Base-by-base conservation (phyloP, 2,113 vertebrate genomes). In the Machaerirhynchus nigripectus region DNA sequence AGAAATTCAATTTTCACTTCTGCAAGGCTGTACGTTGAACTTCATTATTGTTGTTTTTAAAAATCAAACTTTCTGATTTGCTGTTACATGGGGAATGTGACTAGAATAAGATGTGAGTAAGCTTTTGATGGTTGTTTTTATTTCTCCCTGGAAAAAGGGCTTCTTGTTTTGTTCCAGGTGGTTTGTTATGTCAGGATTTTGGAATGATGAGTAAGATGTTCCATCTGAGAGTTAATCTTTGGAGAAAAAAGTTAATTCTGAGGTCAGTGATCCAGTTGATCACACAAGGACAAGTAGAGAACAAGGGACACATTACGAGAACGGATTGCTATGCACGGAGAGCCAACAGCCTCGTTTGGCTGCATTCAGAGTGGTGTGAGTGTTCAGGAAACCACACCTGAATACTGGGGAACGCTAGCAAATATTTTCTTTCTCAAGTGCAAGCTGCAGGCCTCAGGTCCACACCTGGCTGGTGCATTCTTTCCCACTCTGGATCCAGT, bases 271-370 rank as follows among this genome's bases (percentile, higher is more conserved):
- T 91, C 24, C 69, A 50, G 57, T 0, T 83, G 57, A 63, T 65
- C 59, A 27, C n/a, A 42, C 1, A 6, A 90, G 71, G 55, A 67
- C 52, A 67, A 55, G 50, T 8, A 69, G 76, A 70, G 65, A 44
- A 33, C 39, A 30, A 67, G 22, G 1, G 2, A 19, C 39, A 61
- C 44, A 23, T 57, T 49, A 46, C 3, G 19, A 64, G 81, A 64
- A 30, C 0, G 0, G 17, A 3, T 33, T 82, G 81, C 56, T 67
- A 0, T 52, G 49, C 57, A 31, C 9, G 9, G 24, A 44, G 44
- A 93, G 61, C 57, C 57, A 68, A 1, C 11, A 40, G 44, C n/a
- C 37, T 71, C 26, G 39, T 39, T 27, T 44, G 74, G 37, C 77
- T 91, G 47, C 6, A 0, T n/a, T 71, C 14, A 11, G 11, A 22